Percentiles rank a stretch among this genome's conserved stretches.
Conservation (phyloP, 2,113 vertebrate species). For the Myodes glareolus region DNA sequence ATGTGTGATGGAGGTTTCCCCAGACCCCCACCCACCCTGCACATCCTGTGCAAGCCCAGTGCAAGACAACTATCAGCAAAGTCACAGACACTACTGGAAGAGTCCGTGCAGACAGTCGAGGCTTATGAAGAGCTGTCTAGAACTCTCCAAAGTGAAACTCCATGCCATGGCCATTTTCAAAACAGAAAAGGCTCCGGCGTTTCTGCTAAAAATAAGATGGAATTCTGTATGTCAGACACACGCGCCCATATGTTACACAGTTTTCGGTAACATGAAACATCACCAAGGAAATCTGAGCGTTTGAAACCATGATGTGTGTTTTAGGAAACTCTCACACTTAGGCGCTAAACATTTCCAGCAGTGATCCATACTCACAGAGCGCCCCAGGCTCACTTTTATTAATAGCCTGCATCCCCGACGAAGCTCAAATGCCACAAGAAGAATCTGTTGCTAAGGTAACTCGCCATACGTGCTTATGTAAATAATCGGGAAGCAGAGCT, state of each 20-base stretch:
- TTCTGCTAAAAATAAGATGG: conserved; percentile 53
- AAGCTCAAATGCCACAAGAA: conserved; percentile 65
- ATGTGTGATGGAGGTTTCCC: not conserved
- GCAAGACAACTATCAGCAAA: not conserved
- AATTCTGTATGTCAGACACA: not conserved
- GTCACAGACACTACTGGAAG: not conserved
- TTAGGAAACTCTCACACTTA: conserved; percentile 51
- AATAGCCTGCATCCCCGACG: conserved; percentile 63
- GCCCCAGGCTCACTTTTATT: conserved; percentile 63
- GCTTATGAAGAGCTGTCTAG: conserved; percentile 27
- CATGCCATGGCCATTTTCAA: not conserved
- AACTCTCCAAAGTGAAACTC: conserved; percentile 47
- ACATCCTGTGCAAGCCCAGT: not conserved
- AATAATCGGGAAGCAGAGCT: conserved; percentile 58
- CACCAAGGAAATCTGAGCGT: conserved; percentile 37
- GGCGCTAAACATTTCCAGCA: conserved; percentile 62
- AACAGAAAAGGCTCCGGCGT: conserved; percentile 13
- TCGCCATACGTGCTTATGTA: conserved; percentile 52
- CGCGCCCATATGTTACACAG: not conserved
- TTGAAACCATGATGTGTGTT: conserved; percentile 51
- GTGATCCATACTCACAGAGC: conserved; percentile 45
- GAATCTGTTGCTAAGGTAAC: conserved; percentile 73
- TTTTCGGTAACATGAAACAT: conserved; percentile 17
- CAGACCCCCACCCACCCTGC: no score
- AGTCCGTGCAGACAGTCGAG: not conserved